Conservation (phyloP, 2,888 invertebrate species). For the Hypselothyrea guttata region DNA sequence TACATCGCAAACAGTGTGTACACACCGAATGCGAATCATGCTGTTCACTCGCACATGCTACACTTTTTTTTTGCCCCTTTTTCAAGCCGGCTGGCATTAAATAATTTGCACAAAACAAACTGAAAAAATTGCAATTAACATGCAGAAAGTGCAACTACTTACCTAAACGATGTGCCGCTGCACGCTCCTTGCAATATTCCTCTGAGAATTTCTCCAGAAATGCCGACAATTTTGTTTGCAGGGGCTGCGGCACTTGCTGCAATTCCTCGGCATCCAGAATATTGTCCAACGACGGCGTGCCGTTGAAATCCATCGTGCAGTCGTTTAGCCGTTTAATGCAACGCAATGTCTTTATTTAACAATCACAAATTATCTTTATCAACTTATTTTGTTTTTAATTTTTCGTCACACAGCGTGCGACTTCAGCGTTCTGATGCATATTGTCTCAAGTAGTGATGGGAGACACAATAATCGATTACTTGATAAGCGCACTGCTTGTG, state of each 20-base stretch:
- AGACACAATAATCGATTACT: not conserved
- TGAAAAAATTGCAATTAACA: not conserved
- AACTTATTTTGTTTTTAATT: not conserved
- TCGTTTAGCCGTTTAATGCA: too few relatives aligned
- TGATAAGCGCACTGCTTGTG: too few relatives aligned
- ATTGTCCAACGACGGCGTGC: slow-evolving; percentile 48
- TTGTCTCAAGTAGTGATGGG: slow-evolving; percentile 1
- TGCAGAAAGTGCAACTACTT: slow-evolving; percentile 30
- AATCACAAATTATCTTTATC: not conserved
- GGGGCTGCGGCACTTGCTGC: slow-evolving; percentile 44
- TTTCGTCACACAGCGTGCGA: slow-evolving; percentile 19
- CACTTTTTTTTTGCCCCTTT: slow-evolving; percentile 20
- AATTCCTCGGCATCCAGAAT: slow-evolving; percentile 54
- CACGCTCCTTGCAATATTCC: slow-evolving; percentile 46
- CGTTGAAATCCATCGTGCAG: slow-evolving; percentile 54
- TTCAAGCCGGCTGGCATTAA: slow-evolving; percentile 24
- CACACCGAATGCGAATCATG: not conserved
- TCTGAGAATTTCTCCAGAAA: slow-evolving; percentile 51
- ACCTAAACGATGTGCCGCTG: slow-evolving; percentile 49
- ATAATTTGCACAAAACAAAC: not conserved
- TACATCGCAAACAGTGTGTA: slow-evolving; percentile 38
- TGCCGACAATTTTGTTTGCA: slow-evolving; percentile 49
- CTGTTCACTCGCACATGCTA: not conserved
- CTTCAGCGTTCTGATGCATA: slow-evolving; percentile 6
- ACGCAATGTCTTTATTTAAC: not conserved